Conservation (phyloP, 2,888 invertebrate species). For the Cephus pygmeus region DNA sequence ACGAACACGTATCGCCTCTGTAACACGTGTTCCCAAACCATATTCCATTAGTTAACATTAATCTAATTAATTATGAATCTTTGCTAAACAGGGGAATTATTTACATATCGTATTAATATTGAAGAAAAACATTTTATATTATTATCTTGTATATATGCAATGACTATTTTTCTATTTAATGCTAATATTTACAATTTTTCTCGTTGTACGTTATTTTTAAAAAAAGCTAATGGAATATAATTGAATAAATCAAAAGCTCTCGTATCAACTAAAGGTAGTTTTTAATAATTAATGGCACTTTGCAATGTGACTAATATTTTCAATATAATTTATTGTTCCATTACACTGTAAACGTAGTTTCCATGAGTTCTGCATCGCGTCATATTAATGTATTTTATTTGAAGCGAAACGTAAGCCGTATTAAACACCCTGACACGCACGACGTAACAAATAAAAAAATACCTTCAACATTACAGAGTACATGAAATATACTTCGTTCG, state of each 20-base stretch:
- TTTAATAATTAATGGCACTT: no score
- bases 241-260: no score
- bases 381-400: neutral
- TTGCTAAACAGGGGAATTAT: neutral
- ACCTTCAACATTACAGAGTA: no score
- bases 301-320: neutral
- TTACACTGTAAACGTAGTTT: conserved; percentile 39
- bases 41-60: neutral
- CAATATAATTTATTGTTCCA: conserved; percentile 48
- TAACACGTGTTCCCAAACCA: no score
- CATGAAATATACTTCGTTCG: no score
- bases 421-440: neutral
- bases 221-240: no score
- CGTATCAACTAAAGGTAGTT: no score
- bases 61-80: neutral
- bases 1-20: neutral
- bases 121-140: neutral
- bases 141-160: neutral
- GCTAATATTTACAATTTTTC: no score
- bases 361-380: conserved; percentile 25
- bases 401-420: conserved; percentile 22
- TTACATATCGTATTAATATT: neutral
- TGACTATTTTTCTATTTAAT: no score
- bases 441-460: neutral
- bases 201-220: no score